Evolutionary conservation across 2,797 vertebrate genomes (phyloP).

Genomic region (Falco biarmicus): DNA sequence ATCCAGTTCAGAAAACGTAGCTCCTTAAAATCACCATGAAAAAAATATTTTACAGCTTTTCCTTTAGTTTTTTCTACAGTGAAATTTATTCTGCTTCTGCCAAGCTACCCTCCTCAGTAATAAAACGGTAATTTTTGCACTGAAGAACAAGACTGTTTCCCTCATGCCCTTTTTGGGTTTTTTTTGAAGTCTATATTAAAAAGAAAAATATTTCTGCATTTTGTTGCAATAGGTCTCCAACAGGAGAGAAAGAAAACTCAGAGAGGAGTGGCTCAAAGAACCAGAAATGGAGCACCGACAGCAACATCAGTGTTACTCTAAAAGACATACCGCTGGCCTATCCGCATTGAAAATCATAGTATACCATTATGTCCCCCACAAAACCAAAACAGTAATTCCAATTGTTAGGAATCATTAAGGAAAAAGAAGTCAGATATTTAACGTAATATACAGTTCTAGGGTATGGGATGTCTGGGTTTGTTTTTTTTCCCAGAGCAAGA

Average conservation of each 20-base stretch:
- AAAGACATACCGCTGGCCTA: background rate
- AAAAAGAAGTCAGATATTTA: background rate
- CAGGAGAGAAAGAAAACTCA: background rate
- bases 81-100: background rate
- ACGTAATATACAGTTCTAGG: background rate
- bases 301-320: background rate
- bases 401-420: background rate
- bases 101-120: background rate
- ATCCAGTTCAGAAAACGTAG: background rate
- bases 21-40: background rate
- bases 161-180: background rate
- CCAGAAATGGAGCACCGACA: background rate
- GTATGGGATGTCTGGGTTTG: too few species aligned
- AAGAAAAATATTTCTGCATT: background rate
- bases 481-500: background rate
- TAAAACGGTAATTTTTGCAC: background rate
- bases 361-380: background rate
- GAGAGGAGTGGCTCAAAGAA: background rate
- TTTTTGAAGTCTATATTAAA: background rate
- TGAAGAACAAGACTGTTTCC: background rate
- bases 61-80: background rate
- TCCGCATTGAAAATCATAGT: background rate
- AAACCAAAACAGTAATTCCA: background rate
- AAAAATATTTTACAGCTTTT: background rate
- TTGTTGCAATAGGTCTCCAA: background rate